Conservation (phyloP, 1,140 invertebrate species). For the Copidosoma floridanum region DNA sequence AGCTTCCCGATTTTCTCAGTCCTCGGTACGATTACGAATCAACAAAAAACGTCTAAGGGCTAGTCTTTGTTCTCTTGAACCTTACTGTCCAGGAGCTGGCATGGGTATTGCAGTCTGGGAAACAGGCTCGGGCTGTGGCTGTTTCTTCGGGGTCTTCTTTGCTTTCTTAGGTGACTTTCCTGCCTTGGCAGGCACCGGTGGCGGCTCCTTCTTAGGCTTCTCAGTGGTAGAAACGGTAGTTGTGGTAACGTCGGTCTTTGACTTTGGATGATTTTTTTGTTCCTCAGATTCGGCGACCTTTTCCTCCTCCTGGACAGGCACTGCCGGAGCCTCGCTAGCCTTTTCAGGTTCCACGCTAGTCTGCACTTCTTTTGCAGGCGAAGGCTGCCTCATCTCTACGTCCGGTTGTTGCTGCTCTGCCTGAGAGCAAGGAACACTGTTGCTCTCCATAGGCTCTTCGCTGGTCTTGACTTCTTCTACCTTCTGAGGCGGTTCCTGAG, state of each 20-base stretch:
- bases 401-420: not conserved
- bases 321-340: not conserved
- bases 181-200: slow-evolving; percentile 12
- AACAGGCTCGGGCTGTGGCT: slow-evolving; percentile 40
- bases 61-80: not conserved
- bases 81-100: slow-evolving; percentile 30
- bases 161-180: slow-evolving; percentile 39
- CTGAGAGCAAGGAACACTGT: not conserved
- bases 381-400: slow-evolving; percentile 23
- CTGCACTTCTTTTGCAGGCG: slow-evolving; percentile 23
- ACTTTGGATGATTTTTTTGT: too few species aligned
- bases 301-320: not conserved
- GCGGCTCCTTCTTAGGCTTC: slow-evolving; percentile 25
- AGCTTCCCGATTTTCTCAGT: too few species aligned
- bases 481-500: slow-evolving; percentile 19
- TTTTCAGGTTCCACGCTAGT: not conserved
- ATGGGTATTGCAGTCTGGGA: slow-evolving; percentile 48
- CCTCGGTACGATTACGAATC: too few species aligned
- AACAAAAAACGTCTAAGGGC: too few species aligned
- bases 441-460: slow-evolving; percentile 2
- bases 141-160: slow-evolving; percentile 44
- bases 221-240: not conserved
- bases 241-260: not conserved
- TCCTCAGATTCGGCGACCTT: too few species aligned
- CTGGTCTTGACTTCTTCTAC: too few species aligned